These are phyloP conservation scores for Volucella inflata DNA, from an alignment of 2,888 invertebrate genomes.

Conservation along the genomic window DNA sequence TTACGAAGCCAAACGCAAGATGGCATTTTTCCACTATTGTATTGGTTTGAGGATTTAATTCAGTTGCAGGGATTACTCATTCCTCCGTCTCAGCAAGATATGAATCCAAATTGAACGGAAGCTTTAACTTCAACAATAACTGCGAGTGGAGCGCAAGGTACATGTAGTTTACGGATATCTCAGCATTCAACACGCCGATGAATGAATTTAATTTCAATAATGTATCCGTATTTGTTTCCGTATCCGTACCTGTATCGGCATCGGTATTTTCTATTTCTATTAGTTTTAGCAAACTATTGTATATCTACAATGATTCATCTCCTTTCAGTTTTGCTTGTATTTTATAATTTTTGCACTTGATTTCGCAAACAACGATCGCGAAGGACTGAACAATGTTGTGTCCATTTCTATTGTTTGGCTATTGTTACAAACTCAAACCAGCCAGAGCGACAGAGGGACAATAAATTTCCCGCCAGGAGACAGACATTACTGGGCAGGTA, in stretches of 20 bases:
- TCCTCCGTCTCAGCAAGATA: conserved; percentile 20
- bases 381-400: background rate
- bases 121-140: background rate
- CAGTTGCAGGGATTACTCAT: conserved; percentile 38
- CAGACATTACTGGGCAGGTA: conserved; percentile 8
- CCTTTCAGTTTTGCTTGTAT: conserved; percentile 21
- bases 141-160: conserved; percentile 3
- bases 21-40: conserved; percentile 24
- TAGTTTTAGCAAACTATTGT: no score
- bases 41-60: conserved; percentile 46
- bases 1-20: conserved; percentile 26
- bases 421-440: conserved; percentile 20
- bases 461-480: no score
- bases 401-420: conserved; percentile 16
- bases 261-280: no score
- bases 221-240: background rate
- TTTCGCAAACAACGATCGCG: background rate
- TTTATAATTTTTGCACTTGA: conserved; percentile 25
- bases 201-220: conserved; percentile 53
- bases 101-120: conserved; percentile 36
- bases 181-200: conserved; percentile 1
- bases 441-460: background rate
- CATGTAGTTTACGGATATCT: background rate
- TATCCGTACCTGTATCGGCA: no score
- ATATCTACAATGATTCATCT: conserved; percentile 19